A percentile compares a stretch with the other conserved stretches of the same genome.
phyloP scores from a whole-genome alignment of 1,140 invertebrate species.

The Tetragonula clypearis region DNA sequence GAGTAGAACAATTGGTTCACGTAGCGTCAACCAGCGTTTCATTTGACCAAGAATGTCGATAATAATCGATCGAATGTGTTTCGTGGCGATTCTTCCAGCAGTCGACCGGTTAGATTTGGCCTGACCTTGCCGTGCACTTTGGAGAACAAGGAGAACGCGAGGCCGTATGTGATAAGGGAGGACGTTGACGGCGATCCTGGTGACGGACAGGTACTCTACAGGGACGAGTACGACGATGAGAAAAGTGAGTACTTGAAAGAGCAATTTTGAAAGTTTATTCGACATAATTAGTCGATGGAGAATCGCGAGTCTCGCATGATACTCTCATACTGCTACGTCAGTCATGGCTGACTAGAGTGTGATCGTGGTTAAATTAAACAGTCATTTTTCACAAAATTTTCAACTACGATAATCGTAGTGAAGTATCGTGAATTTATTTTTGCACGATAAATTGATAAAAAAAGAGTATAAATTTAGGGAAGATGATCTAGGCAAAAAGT shows the following conservation, averaged over 20 bases:
- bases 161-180: constrained; percentile 88
- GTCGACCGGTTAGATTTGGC: constrained; percentile 90
- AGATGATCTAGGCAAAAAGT: no score
- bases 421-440: background rate
- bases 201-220: constrained; percentile 88
- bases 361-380: background rate
- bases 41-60: background rate
- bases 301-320: background rate
- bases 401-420: background rate
- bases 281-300: no score
- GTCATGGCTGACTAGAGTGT: background rate
- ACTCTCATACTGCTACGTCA: background rate
- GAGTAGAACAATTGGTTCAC: constrained; percentile 76
- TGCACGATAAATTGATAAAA: no score
- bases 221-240: constrained; percentile 89
- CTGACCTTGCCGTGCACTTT: constrained; percentile 87
- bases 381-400: background rate
- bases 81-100: constrained; percentile 81
- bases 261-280: background rate
- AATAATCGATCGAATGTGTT: background rate
- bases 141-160: constrained; percentile 93
- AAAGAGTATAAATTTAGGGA: no score
- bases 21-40: constrained; percentile 63
- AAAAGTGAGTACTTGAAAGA: constrained; percentile 80
- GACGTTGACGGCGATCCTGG: constrained; percentile 84